A percentile compares a stretch with the other conserved stretches of the same genome.
These are phyloP conservation scores for Halesus radiatus DNA, from an alignment of 1,140 invertebrate genomes.

Conservation along the genomic window DNA sequence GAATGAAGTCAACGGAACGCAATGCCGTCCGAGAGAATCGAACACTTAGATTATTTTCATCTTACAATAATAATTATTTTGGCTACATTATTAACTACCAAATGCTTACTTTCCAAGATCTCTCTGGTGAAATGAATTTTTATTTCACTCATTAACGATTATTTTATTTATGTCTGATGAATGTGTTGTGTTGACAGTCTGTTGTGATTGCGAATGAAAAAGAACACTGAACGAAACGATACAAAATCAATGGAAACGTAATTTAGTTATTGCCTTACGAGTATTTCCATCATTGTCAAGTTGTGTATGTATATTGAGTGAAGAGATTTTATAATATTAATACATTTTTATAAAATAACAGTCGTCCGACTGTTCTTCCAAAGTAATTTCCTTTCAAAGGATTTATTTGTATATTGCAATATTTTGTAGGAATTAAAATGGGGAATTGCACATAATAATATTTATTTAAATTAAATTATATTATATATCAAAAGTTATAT, in stretches of 20 bases:
- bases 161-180: conserved; percentile 41
- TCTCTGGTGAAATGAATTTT: conserved; percentile 37
- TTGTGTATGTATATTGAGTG: neutral
- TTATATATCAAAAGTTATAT: neutral
- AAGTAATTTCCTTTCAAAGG: conserved; percentile 33
- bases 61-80: conserved; percentile 1
- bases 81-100: conserved; percentile 23
- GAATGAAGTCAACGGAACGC: too few relatives aligned
- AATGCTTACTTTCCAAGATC: conserved; percentile 37
- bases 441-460: conserved; percentile 30
- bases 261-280: too few relatives aligned
- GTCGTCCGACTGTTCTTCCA: conserved; percentile 33
- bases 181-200: conserved; percentile 14
- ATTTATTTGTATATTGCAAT: conserved; percentile 26
- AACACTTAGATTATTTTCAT: conserved; percentile 10
- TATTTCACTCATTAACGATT: conserved; percentile 31
- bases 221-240: neutral
- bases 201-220: conserved; percentile 21
- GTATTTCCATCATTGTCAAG: neutral
- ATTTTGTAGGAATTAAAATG: conserved; percentile 19
- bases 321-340: conserved; percentile 27
- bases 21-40: neutral
- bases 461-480: neutral
- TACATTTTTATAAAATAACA: conserved; percentile 28
- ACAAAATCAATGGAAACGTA: neutral